Conservation (phyloP, 2,888 invertebrate species). For the Drosophila vallismaia region DNA sequence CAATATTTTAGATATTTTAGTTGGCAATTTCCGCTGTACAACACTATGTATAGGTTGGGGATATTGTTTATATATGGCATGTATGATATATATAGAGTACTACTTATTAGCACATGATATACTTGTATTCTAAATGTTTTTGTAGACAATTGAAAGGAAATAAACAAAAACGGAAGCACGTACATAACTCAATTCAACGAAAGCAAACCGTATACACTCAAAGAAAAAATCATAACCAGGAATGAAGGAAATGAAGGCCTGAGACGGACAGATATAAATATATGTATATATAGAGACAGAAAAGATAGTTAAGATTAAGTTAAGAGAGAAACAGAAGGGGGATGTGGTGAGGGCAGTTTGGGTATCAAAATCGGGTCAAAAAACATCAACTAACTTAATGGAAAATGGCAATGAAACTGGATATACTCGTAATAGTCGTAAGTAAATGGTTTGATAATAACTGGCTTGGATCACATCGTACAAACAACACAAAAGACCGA, state of each 20-base stretch:
- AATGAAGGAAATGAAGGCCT: conserved; percentile 73
- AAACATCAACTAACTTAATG: conserved; percentile 69
- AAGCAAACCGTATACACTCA: conserved; percentile 49
- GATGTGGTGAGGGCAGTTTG: conserved; percentile 21
- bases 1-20: conserved; percentile 5
- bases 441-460: conserved; percentile 49
- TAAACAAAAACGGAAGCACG: conserved; percentile 35
- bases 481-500: conserved; percentile 67
- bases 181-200: conserved; percentile 38
- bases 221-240: conserved; percentile 47
- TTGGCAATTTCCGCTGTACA: conserved; percentile 65
- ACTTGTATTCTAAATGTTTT: conserved; percentile 54
- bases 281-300: conserved; percentile 18
- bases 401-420: conserved; percentile 59
- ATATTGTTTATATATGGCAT: conserved; percentile 65
- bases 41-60: conserved; percentile 50
- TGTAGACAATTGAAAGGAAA: conserved; percentile 52
- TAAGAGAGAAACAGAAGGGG: conserved; percentile 13
- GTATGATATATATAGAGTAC: conserved; percentile 64
- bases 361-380: conserved; percentile 56
- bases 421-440: conserved; percentile 68
- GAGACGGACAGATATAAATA: conserved; percentile 48
- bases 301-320: conserved; percentile 5
- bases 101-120: conserved; percentile 59
- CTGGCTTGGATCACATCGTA: conserved; percentile 75